Percentiles rank a stretch among this genome's conserved stretches.
phyloP scores from a whole-genome alignment of 2,888 invertebrate species.

The Tenodera sinensis region DNA sequence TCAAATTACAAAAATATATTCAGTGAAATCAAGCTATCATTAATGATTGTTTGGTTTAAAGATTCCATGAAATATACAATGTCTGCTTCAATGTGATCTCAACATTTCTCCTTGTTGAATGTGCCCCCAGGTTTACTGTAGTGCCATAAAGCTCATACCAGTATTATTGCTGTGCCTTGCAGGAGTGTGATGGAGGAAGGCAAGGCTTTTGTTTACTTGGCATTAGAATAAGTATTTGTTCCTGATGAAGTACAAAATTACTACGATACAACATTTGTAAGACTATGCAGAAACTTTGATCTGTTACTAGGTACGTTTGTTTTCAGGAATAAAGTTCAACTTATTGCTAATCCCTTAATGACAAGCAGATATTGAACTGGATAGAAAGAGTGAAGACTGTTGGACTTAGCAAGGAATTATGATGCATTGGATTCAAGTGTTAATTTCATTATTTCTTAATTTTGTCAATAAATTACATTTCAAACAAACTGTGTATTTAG shows the following conservation, averaged over 20 bases:
- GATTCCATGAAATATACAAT: too few relatives aligned
- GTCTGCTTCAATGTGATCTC: too few relatives aligned
- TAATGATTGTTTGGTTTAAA: too few relatives aligned
- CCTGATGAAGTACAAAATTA: neutral
- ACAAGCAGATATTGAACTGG: neutral
- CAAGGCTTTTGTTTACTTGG: neutral
- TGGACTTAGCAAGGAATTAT: neutral
- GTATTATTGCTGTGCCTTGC: too few relatives aligned
- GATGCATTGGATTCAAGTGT: neutral
- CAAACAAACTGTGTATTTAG: neutral
- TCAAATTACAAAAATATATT: too few relatives aligned
- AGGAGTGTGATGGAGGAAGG: too few relatives aligned
- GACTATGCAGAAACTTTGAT: neutral
- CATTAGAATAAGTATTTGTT: neutral
- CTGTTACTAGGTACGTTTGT: neutral
- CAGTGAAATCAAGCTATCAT: too few relatives aligned
- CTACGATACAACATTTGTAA: neutral
- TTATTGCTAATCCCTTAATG: neutral
- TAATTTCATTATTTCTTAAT: neutral
- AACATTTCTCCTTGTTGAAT: too few relatives aligned
- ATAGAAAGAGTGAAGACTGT: neutral
- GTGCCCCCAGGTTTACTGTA: too few relatives aligned
- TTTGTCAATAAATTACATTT: neutral
- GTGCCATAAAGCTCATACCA: too few relatives aligned
- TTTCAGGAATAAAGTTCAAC: neutral